Base-by-base conservation (phyloP, 2,797 vertebrate species). In the Valencia hispanica region DNA sequence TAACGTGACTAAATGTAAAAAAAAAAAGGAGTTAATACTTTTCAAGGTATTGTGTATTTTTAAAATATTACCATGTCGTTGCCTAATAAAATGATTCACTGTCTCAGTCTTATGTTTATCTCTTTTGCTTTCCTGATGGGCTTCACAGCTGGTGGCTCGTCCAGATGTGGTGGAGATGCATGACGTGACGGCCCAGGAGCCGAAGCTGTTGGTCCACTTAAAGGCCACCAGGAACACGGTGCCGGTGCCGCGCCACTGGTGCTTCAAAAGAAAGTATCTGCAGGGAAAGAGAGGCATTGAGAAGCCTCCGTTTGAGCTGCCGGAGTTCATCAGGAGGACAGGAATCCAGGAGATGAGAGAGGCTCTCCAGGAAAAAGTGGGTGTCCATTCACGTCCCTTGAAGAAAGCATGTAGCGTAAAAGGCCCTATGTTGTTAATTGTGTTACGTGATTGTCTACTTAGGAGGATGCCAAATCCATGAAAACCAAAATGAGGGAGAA, bases 291-390 rank as follows among this genome's bases (percentile, higher is more conserved):
- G 98, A 12, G 98, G 98, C n/a, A 99, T 99, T 0, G 98, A 99
- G 91, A 99, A 99, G 78, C 97, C 97, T 0, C 98, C 98, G 0
- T 99, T 99, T 4, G 96, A 98, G 92, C 95, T 99, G 72, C 98
- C 98, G 0, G 97, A 99, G 72, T 99, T 99, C 91, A 99, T 98
- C 94, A 97, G 96, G 85, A 96, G 97, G 72, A 98, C 98, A 0
- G 98, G 98, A 10, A 99, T 98, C 92, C 97, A 98, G 95, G 98
- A 98, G 94, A 98, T 99, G 98, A 94, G 98, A 15, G 97, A 99
- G 89, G 98, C 97, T 0, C 94, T 98, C 84, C 97, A 98, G 93
- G 97, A 99, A 92, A 98, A 98, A 96, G 97, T 98, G 61, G 20
- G 88, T 22, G 39, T 6, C 25, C n/a, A 34, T 63, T 32, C 22